Percentiles rank a stretch among this genome's conserved stretches.
These are phyloP conservation scores for Hippocampus barbouri DNA, from an alignment of 2,113 vertebrate species.

Conservation along the genomic window DNA sequence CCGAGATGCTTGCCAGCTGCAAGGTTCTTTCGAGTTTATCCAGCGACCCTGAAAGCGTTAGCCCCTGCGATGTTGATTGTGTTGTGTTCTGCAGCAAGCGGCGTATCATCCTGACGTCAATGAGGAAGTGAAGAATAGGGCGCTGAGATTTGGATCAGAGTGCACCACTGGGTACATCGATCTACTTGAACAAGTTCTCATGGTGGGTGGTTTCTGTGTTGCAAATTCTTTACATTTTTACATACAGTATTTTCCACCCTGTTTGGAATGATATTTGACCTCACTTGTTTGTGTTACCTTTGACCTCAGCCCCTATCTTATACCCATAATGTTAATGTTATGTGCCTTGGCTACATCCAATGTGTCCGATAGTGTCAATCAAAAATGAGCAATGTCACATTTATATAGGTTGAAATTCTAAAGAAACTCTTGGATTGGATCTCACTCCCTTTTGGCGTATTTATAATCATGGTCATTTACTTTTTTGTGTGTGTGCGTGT, in stretches of 20 bases:
- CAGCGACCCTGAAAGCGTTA: not conserved
- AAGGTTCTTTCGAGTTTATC: slow-evolving; percentile 49
- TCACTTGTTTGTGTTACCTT: not conserved
- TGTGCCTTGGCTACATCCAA: too few species aligned
- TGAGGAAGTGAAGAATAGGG: slow-evolving; percentile 81
- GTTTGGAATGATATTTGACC: not conserved
- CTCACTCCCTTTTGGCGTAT: not conserved
- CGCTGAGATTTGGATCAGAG: slow-evolving; percentile 83
- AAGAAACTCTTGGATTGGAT: not conserved
- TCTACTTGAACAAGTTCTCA: slow-evolving; percentile 88
- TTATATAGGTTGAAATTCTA: not conserved
- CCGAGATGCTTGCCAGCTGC: slow-evolving; percentile 89
- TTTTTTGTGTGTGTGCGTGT: not conserved
- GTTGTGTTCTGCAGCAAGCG: slow-evolving; percentile 80
- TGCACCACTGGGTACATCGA: slow-evolving; percentile 89
- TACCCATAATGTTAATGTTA: too few species aligned
- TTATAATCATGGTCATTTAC: not conserved
- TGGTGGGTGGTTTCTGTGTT: slow-evolving; percentile 66
- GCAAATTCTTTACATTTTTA: not conserved
- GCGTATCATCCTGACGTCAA: slow-evolving; percentile 86
- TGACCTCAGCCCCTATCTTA: too few species aligned
- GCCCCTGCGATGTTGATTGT: not conserved
- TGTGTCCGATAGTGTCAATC: too few species aligned
- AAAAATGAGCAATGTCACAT: too few species aligned
- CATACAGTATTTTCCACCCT: not conserved